phyloP scores from a whole-genome alignment of 1,140 invertebrate genomes.

The Conus betulinus region DNA sequence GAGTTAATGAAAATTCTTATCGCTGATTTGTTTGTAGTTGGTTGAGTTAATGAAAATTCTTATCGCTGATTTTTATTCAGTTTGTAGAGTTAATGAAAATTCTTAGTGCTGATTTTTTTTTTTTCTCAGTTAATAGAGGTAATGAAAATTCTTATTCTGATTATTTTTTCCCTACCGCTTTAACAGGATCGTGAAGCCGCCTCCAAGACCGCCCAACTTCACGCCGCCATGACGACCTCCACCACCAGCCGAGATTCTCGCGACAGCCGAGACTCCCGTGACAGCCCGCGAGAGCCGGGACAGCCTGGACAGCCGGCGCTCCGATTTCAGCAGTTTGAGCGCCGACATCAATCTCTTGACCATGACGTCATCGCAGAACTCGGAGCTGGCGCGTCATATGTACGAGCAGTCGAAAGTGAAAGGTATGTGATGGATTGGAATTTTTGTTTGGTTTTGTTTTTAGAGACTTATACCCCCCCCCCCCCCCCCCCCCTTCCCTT shows the following conservation, averaged over 20 bases:
- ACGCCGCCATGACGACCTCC: constrained; percentile 19
- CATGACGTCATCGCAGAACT: constrained; percentile 43
- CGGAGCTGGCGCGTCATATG: constrained; percentile 46
- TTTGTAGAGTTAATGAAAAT: too few species aligned
- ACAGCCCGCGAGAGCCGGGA: constrained; percentile 28
- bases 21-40: too few species aligned
- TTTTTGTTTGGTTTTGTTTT: too few species aligned
- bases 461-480: too few species aligned
- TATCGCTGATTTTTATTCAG: too few species aligned
- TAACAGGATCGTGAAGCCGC: neutral
- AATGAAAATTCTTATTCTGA: too few species aligned
- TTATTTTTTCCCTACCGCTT: too few species aligned
- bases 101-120: too few species aligned
- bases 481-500: too few species aligned
- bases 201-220: neutral
- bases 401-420: constrained; percentile 48
- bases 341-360: constrained; percentile 39
- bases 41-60: too few species aligned
- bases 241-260: constrained; percentile 24
- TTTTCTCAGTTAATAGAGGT: too few species aligned
- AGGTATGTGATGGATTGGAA: constrained; percentile 22
- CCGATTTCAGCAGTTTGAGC: constrained; percentile 31
- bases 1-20: too few species aligned
- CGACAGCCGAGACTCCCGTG: constrained; percentile 23
- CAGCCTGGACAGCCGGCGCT: constrained; percentile 26